Conservation (phyloP, 1,140 invertebrate genomes). For the Drosophila suzukii region DNA sequence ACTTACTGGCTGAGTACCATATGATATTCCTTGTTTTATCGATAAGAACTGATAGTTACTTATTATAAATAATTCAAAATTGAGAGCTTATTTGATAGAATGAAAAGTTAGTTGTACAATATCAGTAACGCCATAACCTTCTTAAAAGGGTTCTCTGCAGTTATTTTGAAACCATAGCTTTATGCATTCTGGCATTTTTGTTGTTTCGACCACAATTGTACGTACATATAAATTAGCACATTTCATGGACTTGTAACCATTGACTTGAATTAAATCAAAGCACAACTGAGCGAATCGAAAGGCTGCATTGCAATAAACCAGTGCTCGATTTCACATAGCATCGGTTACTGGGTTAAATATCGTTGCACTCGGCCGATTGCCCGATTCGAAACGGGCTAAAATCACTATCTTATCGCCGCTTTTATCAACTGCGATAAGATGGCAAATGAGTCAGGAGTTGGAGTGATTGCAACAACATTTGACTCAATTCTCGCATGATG, state of each 20-base stretch:
- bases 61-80: too few relatives aligned
- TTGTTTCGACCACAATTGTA: neutral
- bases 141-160: neutral
- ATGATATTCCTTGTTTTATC: too few relatives aligned
- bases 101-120: too few relatives aligned
- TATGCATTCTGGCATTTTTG: neutral
- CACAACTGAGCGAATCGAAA: slow-evolving; percentile 13
- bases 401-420: slow-evolving; percentile 5
- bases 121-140: too few relatives aligned
- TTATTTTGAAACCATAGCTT: neutral
- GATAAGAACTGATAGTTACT: too few relatives aligned
- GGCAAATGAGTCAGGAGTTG: neutral
- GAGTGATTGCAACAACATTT: neutral
- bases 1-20: too few relatives aligned
- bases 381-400: neutral
- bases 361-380: neutral
- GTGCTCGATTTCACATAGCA: neutral
- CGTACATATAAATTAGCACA: slow-evolving; percentile 9
- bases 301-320: slow-evolving; percentile 8
- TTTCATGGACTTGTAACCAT: slow-evolving; percentile 28
- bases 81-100: too few relatives aligned
- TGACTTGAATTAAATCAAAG: slow-evolving; percentile 6
- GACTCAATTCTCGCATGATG: slow-evolving; percentile 10
- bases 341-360: neutral
- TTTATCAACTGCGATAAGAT: slow-evolving; percentile 11